Percentiles rank a stretch among this genome's conserved stretches.
Evolutionary conservation across 2,888 invertebrate species (phyloP).

Genomic region (Tanytarsus gracilentus): DNA sequence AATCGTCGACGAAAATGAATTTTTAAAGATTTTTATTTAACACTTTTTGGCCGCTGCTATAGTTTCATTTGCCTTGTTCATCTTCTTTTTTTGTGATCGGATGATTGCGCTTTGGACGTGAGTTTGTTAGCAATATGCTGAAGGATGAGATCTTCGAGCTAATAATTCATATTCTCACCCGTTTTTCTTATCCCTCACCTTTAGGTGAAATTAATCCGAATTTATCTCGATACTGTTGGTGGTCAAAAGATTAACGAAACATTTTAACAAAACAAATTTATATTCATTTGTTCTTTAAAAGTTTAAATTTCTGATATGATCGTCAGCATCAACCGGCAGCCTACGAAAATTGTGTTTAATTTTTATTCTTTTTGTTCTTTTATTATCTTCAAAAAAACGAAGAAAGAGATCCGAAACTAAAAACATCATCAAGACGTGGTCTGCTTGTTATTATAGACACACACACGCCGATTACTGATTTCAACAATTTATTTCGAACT

Average conservation of each 20-base stretch:
- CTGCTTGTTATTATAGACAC: slow-evolving; percentile 21
- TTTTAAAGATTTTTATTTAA: slow-evolving; percentile 4
- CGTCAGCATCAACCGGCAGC: slow-evolving; percentile 18
- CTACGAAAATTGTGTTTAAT: too few relatives aligned
- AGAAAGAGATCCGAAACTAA: too few relatives aligned
- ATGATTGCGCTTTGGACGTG: background rate
- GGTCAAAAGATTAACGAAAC: too few relatives aligned
- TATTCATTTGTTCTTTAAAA: background rate
- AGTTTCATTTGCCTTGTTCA: background rate
- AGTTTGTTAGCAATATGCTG: background rate
- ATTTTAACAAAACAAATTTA: too few relatives aligned
- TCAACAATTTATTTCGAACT: background rate
- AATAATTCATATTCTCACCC: slow-evolving; percentile 29
- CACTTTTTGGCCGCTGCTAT: background rate
- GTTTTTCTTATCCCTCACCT: background rate
- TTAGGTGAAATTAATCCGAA: too few relatives aligned
- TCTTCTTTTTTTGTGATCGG: background rate
- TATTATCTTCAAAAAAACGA: too few relatives aligned
- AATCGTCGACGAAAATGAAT: slow-evolving; percentile 10
- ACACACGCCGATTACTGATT: background rate
- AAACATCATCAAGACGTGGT: slow-evolving; percentile 10
- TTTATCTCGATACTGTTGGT: too few relatives aligned
- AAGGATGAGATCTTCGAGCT: background rate
- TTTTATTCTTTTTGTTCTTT: too few relatives aligned
- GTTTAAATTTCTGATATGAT: slow-evolving; percentile 1